Evolutionary conservation across 1,140 invertebrate genomes (phyloP), one percentile per base, ranked within the genome.

Genomic region (Lordiphosa collinella): DNA sequence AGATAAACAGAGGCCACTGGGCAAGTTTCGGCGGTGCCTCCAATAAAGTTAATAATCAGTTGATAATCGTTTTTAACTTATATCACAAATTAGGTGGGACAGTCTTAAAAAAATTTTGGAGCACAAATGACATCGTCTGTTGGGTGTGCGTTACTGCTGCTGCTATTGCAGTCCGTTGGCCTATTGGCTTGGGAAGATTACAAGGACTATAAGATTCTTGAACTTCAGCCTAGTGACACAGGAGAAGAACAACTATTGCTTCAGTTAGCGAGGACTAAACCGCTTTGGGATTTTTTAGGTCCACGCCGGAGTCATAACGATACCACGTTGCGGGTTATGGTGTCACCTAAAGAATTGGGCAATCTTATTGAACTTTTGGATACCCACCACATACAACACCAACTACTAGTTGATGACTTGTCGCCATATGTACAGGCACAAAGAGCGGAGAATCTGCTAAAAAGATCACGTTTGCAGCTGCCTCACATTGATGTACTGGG

Each of bases 341-440:
- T 91, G 37, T 59, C 87, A 5, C 88, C 90, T 0, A 34, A 62
- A n/a, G 13, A 71, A 11, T 35, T 44, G 1, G 12, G 67, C 1
- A 16, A 55, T 7, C 78, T 90, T 38, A 10, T 85, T 22, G 37
- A 54, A 2, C 38, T 75, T 6, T 31, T 89, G 0, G 4, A 59
- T 0, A 22, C 22, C 0, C 14, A 68, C 2, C 10, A 60, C 0
- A 53, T 90, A 1, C 29, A 88, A 12, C 31, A 71, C 32, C 54
- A 75, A 10, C 5, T 90, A 3, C 46, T 89, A 7, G 70, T 89
- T 4, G 55, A 85, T 4, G 86, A 90, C 51, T 64, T 91, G 0
- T 57, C 56, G 0, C 38, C 40, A 0, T 7, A 64, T 5, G 46
- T 87, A 3, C 8, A 18, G 4, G 60, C 67, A 0, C 70, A 86